These are phyloP conservation scores for Andricus grossulariae DNA, from an alignment of 1,140 invertebrate genomes.

Conservation along the genomic window DNA sequence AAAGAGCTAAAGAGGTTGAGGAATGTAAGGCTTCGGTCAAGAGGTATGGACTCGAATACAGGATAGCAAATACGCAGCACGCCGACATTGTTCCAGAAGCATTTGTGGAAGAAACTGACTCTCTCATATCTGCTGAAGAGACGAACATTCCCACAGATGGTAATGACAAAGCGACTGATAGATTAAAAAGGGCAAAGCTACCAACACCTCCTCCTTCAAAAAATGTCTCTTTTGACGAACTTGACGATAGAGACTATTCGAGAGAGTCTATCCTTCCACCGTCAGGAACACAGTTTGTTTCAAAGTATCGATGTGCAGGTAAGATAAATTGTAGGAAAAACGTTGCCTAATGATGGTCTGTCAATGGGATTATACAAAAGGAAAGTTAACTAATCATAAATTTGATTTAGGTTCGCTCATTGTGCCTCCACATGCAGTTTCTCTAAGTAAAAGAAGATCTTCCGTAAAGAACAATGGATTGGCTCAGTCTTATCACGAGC, in stretches of 20 bases:
- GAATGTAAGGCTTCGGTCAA: too few species aligned
- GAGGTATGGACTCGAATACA: background rate
- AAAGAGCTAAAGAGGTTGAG: too few species aligned
- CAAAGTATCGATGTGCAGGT: conserved; percentile 70
- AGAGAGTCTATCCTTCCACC: conserved; percentile 70
- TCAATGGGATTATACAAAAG: background rate
- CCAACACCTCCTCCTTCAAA: conserved; percentile 71
- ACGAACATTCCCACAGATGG: conserved; percentile 57
- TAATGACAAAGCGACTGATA: conserved; percentile 42
- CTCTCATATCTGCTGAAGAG: conserved; percentile 60
- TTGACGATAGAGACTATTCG: conserved; percentile 65
- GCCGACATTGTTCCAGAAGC: conserved; percentile 58
- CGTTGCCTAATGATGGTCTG: background rate
- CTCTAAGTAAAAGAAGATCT: conserved; percentile 64
- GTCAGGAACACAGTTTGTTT: conserved; percentile 68
- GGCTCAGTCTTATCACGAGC: conserved; percentile 69
- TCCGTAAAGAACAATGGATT: conserved; percentile 70
- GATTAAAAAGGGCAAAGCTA: conserved; percentile 57
- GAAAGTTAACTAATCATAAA: background rate
- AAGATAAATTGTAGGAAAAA: conserved; percentile 26
- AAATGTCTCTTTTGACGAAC: conserved; percentile 74
- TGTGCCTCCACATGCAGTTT: conserved; percentile 54
- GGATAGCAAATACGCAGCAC: background rate
- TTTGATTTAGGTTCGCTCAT: conserved; percentile 41
- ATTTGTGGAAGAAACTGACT: conserved; percentile 64